Conservation (phyloP, 1,140 invertebrate genomes). For the Drosophila mayri region DNA sequence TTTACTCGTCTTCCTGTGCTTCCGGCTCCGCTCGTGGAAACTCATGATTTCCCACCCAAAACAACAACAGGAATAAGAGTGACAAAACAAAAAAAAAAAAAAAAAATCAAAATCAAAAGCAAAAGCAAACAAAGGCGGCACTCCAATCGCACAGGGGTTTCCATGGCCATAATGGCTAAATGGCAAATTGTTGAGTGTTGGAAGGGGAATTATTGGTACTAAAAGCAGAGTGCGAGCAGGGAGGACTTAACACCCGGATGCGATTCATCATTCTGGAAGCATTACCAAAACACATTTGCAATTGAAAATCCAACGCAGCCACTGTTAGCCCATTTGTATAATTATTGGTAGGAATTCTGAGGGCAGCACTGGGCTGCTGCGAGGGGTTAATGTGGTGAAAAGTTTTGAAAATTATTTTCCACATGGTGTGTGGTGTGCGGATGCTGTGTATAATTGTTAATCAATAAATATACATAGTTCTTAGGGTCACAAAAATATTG, state of each 20-base stretch:
- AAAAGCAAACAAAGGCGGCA: slow-evolving; percentile 10
- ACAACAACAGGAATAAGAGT: background rate
- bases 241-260: slow-evolving; percentile 5
- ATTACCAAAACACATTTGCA: slow-evolving; percentile 30
- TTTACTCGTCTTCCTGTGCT: slow-evolving; percentile 20
- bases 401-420: slow-evolving; percentile 1
- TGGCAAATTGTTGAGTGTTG: slow-evolving; percentile 39
- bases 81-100: slow-evolving; percentile 5
- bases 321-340: slow-evolving; percentile 19
- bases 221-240: background rate
- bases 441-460: background rate
- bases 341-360: slow-evolving; percentile 2
- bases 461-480: background rate
- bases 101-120: too few species aligned
- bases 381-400: background rate
- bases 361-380: too few species aligned
- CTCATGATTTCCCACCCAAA: slow-evolving; percentile 28
- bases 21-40: slow-evolving; percentile 34
- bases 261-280: slow-evolving; percentile 28
- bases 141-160: slow-evolving; percentile 1
- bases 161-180: slow-evolving; percentile 24
- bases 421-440: slow-evolving; percentile 13
- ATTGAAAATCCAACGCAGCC: background rate
- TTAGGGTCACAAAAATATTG: background rate
- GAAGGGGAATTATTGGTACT: slow-evolving; percentile 6